Conservation (phyloP, 2,113 vertebrate genomes). For the Phyllostomus discolor region DNA sequence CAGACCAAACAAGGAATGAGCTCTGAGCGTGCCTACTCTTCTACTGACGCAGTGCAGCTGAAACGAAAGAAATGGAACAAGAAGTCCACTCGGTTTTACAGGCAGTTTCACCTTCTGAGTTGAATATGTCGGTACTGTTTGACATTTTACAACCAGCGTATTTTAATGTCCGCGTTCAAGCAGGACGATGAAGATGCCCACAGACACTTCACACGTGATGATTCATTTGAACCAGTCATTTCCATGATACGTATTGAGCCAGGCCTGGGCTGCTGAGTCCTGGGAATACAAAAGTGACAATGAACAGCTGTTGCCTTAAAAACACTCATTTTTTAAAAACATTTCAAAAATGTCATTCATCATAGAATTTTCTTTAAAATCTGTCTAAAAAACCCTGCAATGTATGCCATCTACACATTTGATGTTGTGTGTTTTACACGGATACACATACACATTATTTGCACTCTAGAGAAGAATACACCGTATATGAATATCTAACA, state of each 20-base stretch:
- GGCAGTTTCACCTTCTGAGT: neutral
- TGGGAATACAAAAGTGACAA: neutral
- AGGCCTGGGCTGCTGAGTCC: neutral
- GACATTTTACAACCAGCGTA: neutral
- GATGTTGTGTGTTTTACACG: too few species aligned
- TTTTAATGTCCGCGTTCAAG: neutral
- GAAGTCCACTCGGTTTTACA: neutral
- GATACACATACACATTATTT: too few species aligned
- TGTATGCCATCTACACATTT: too few species aligned
- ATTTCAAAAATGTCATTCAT: neutral
- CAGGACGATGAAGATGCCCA: neutral
- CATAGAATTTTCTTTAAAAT: slow-evolving; percentile 48
- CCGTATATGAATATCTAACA: neutral
- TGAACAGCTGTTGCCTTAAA: neutral
- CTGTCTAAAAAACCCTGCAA: neutral
- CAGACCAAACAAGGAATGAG: neutral
- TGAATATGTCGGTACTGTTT: neutral
- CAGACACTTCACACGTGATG: neutral
- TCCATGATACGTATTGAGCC: neutral
- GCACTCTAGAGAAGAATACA: too few species aligned
- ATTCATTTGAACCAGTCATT: neutral
- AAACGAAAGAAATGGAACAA: neutral
- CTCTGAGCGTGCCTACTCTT: neutral
- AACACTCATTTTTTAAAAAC: neutral
- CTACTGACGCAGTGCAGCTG: neutral